Evolutionary conservation across 2,797 vertebrate species (phyloP), one percentile per base, ranked within the genome.

Genomic region (Phrynocephalus vlangalii): DNA sequence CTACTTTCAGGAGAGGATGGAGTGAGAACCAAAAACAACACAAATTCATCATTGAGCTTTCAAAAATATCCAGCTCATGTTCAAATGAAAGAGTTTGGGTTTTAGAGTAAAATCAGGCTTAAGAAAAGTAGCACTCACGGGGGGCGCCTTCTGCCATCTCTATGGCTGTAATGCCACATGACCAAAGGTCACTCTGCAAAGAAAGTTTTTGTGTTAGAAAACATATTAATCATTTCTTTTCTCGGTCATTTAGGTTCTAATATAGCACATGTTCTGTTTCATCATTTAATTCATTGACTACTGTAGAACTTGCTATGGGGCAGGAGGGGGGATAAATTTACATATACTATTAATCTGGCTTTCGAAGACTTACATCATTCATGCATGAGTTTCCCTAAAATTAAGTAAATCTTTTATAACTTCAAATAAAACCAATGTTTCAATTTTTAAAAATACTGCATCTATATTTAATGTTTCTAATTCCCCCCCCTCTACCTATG

Each of bases 61-160:
- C 26, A 91, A 82, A 94, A 95, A 86, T 79, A 90, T 88, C 50
- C 86, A 89, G 52, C 60, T 26, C 20, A 89, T 56, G 56, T 68
- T 94, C 85, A 90, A 77, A 84, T 91, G 89, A 89, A 89, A 92
- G 66, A 7, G 63, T 89, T 26, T 60, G 90, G 0, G 1, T 91
- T 94, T 91, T 86, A 88, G 89, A 63, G 67, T 48, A 78, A 87
- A 91, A 44, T 28, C 92, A 85, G n/a, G 68, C 50, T 48, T 63
- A 86, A 89, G 88, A 67, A 63, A 91, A 94, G 88, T 22, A 76
- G 88, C 91, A 99, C 98, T 98, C 97, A 99, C 99, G 98, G 2
- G 99, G 99, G 91, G 99, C 99, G 87, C 99, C 99, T 95, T 99
- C 99, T 80, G 98, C 99, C 99, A 99, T 99, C 94, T 99, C 99